A percentile compares a stretch with the other conserved stretches of the same genome.
Conservation (phyloP, 2,113 vertebrate genomes). For the Cygnus buccinator region DNA sequence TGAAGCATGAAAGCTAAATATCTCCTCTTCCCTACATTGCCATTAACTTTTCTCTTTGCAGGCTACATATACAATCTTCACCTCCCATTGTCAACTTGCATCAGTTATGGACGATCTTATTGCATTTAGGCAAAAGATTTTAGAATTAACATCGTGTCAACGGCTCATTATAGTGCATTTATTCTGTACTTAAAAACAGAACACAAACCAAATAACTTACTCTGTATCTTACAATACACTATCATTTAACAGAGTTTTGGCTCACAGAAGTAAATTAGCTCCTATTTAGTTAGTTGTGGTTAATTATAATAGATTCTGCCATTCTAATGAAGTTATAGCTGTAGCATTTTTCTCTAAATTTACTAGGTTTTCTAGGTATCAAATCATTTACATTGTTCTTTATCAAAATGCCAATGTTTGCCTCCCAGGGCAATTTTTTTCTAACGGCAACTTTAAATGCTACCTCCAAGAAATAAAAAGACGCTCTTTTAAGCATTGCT, state of each 20-base stretch:
- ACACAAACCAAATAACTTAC: conserved; percentile 63
- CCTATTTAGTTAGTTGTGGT: conserved; percentile 72
- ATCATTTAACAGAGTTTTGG: conserved; percentile 75
- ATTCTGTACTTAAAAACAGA: conserved; percentile 72
- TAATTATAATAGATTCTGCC: conserved; percentile 93
- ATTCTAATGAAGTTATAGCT: conserved; percentile 85
- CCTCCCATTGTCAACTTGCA: conserved; percentile 99
- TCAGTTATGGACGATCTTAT: conserved; percentile 78
- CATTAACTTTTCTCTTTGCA: conserved; percentile 68
- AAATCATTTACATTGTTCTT: conserved; percentile 54
- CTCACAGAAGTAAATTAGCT: conserved; percentile 52
- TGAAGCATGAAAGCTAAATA: conserved; percentile 73
- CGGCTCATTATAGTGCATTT: conserved; percentile 74
- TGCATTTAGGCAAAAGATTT: conserved; percentile 77
- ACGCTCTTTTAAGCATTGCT: conserved; percentile 68
- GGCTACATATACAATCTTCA: conserved; percentile 64
- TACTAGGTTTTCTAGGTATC: conserved; percentile 69
- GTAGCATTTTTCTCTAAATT: conserved; percentile 66
- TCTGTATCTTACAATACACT: conserved; percentile 66
- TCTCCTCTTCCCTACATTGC: conserved; percentile 51
- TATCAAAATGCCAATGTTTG: conserved; percentile 70
- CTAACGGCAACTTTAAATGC: conserved; percentile 65
- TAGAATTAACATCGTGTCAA: conserved; percentile 77
- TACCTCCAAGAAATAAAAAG: conserved; percentile 66
- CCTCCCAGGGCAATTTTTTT: conserved; percentile 68